A percentile compares a stretch with the other conserved stretches of the same genome.
These are phyloP conservation scores for Microcebus murinus DNA, from an alignment of 2,113 vertebrate genomes.

Conservation along the genomic window DNA sequence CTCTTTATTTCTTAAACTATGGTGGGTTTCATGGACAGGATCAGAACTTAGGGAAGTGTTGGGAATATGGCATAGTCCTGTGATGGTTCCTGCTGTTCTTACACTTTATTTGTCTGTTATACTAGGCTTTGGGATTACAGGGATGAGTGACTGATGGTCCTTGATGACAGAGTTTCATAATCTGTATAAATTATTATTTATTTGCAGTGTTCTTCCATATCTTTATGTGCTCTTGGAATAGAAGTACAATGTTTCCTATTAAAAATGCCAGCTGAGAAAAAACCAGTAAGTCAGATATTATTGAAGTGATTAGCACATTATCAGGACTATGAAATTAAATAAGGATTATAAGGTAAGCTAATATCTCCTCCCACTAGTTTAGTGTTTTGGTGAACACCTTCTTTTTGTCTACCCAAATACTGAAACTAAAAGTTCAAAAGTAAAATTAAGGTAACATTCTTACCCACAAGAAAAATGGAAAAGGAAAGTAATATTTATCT, in stretches of 20 bases:
- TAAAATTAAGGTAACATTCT: slow-evolving; percentile 20
- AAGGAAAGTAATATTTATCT: background rate
- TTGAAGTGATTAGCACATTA: background rate
- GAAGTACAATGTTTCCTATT: background rate
- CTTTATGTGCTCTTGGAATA: background rate
- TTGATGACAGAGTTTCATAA: background rate
- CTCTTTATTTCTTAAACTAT: background rate
- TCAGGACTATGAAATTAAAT: background rate
- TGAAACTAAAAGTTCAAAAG: background rate
- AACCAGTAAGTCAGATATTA: background rate
- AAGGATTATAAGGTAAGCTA: background rate
- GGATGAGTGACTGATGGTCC: background rate
- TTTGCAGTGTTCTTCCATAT: background rate
- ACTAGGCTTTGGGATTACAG: background rate
- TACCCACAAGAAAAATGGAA: background rate
- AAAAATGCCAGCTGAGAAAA: background rate
- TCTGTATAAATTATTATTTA: background rate
- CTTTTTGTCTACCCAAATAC: background rate
- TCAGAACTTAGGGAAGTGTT: background rate
- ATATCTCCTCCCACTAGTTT: background rate
- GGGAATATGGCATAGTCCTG: background rate
- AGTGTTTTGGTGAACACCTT: background rate
- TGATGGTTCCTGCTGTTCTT: background rate
- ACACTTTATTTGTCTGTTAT: no score
- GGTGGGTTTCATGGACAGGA: background rate